A percentile compares a stretch with the other conserved stretches of the same genome.
phyloP scores from a whole-genome alignment of 2,888 invertebrate genomes.

The Watsonalla cultraria region DNA sequence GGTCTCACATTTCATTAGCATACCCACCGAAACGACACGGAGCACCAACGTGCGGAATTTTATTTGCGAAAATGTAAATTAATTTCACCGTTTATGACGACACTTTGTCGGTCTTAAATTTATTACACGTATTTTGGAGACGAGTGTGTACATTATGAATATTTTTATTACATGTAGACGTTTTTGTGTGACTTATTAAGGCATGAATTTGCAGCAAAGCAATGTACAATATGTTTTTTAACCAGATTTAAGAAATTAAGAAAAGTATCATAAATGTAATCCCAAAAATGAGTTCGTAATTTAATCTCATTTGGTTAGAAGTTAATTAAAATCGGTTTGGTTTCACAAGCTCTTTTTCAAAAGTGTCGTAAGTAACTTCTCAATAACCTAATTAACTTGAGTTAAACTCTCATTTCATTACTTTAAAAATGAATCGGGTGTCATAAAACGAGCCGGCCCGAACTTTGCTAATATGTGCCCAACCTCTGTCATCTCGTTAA shows the following conservation, averaged over 20 bases:
- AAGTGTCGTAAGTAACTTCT: neutral
- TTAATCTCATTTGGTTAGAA: too few species aligned
- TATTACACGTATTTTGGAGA: constrained; percentile 23
- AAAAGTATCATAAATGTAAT: too few species aligned
- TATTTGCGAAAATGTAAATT: constrained; percentile 68
- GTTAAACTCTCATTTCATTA: constrained; percentile 8
- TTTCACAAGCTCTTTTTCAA: neutral
- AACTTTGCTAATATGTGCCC: constrained; percentile 78
- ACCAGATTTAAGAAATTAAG: too few species aligned
- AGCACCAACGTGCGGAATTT: constrained; percentile 44
- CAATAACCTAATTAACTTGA: constrained; percentile 3
- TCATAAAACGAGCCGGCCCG: constrained; percentile 49
- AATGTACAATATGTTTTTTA: too few species aligned
- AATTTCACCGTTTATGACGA: constrained; percentile 56
- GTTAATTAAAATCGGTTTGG: too few species aligned
- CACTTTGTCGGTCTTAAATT: constrained; percentile 44
- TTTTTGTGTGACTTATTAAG: too few species aligned
- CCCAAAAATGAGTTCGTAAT: too few species aligned
- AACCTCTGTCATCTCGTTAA: constrained; percentile 75
- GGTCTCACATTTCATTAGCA: constrained; percentile 55
- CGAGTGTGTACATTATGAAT: neutral
- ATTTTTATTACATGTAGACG: too few species aligned
- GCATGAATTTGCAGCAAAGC: too few species aligned
- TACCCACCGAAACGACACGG: constrained; percentile 34
- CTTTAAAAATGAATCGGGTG: constrained; percentile 61